Evolutionary conservation across 1,140 invertebrate genomes (phyloP).

Genomic region (Ganaspis sp.): DNA sequence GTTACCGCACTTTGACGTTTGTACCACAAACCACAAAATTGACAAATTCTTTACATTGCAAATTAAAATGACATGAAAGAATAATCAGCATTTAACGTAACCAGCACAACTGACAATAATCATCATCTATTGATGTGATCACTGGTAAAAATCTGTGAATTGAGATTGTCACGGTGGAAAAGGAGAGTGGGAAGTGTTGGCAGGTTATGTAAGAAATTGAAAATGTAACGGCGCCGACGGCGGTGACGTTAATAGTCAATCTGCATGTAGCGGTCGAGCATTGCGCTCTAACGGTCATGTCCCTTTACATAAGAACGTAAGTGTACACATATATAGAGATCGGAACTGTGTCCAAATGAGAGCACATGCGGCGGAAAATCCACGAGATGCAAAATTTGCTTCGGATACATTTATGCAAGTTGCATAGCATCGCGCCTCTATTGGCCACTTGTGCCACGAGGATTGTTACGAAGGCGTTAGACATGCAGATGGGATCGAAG

Average conservation of each 20-base stretch:
- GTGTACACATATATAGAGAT: background rate
- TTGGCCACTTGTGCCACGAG: constrained; percentile 25
- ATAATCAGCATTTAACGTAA: no score
- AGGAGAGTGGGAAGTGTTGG: background rate
- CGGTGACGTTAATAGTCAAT: constrained; percentile 18
- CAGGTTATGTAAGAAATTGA: constrained; percentile 13
- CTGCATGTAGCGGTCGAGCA: constrained; percentile 31
- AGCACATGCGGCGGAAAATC: constrained; percentile 50
- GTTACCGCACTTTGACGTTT: no score
- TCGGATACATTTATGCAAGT: constrained; percentile 50
- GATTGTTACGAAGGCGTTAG: constrained; percentile 45
- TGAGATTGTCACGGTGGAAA: background rate
- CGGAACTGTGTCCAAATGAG: constrained; percentile 31
- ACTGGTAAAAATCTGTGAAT: background rate
- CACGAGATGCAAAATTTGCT: constrained; percentile 49
- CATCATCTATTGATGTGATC: background rate
- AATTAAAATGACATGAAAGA: no score
- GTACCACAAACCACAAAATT: no score
- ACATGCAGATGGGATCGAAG: constrained; percentile 49
- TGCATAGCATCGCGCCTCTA: constrained; percentile 25
- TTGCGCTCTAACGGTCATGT: constrained; percentile 36
- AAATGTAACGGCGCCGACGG: constrained; percentile 32
- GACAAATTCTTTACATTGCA: no score
- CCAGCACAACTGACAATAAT: background rate
- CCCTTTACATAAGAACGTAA: constrained; percentile 30